Percentiles rank a stretch among this genome's conserved stretches.
Conservation (phyloP, 2,113 vertebrate genomes). For the Peromyscus maniculatus region DNA sequence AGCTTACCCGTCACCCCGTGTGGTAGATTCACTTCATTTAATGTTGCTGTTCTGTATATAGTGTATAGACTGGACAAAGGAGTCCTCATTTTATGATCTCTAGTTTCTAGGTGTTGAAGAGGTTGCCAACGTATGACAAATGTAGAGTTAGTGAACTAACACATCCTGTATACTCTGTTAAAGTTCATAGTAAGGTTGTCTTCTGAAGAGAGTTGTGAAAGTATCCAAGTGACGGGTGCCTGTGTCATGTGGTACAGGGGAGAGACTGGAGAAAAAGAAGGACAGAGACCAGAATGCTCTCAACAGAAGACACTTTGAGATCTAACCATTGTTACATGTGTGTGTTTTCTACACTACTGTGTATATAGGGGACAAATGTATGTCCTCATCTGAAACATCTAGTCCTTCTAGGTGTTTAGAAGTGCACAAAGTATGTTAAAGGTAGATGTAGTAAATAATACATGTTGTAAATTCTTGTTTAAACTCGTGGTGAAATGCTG, state of each 20-base stretch:
- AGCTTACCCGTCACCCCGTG: background rate
- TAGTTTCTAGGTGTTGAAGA: conserved; percentile 70
- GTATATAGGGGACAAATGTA: no score
- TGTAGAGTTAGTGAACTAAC: conserved; percentile 69
- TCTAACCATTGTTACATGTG: no score
- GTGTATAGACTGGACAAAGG: conserved; percentile 60
- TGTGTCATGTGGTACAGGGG: background rate
- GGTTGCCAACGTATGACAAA: conserved; percentile 71
- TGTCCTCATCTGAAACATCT: no score
- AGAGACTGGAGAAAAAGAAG: background rate
- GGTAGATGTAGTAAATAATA: no score
- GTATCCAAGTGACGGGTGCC: background rate
- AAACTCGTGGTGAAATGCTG: no score
- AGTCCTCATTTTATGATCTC: conserved; percentile 63
- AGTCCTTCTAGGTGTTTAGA: no score
- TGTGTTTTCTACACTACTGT: no score
- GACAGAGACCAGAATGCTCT: background rate
- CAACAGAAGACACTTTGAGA: conserved; percentile 58
- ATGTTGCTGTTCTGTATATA: conserved; percentile 15
- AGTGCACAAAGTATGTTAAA: no score
- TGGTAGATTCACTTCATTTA: conserved; percentile 53
- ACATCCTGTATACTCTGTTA: conserved; percentile 59
- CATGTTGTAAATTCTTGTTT: no score
- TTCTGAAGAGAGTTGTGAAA: conserved; percentile 56
- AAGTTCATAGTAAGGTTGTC: conserved; percentile 60